phyloP scores from a whole-genome alignment of 2,113 vertebrate species.

The Xiphorhynchus elegans region DNA sequence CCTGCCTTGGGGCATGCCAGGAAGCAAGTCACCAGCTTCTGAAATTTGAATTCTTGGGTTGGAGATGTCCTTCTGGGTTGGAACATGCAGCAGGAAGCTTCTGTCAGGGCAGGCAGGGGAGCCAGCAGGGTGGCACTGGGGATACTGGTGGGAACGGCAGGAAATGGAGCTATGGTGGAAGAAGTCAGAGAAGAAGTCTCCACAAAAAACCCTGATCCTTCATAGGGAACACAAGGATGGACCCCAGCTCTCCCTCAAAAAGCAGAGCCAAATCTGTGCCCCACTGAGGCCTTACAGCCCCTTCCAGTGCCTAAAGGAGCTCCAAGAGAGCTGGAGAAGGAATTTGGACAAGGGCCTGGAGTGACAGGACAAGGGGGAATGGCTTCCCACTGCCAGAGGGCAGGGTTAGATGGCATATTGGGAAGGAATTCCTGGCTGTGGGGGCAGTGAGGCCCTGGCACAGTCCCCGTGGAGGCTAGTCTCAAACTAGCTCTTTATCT shows the following conservation, averaged over 20 bases:
- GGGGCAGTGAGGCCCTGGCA: not conserved
- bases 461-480: not conserved
- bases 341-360: not conserved
- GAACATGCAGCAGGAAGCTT: not conserved
- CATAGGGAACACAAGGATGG: not conserved
- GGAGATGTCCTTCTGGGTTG: slow-evolving; percentile 6
- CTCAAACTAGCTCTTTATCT: not conserved
- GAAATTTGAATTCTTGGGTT: not conserved
- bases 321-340: not conserved
- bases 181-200: not conserved
- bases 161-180: not conserved
- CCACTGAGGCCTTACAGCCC: not conserved
- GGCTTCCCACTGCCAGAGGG: not conserved
- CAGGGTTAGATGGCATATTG: not conserved
- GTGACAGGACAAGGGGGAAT: not conserved
- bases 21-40: slow-evolving; percentile 27
- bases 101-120: not conserved
- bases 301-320: not conserved
- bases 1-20: slow-evolving; percentile 19
- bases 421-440: not conserved
- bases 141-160: not conserved
- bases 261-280: not conserved
- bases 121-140: not conserved
- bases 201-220: not conserved
- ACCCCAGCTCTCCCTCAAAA: not conserved